phyloP scores from a whole-genome alignment of 2,888 invertebrate genomes.

The Rhodophaea formosa region DNA sequence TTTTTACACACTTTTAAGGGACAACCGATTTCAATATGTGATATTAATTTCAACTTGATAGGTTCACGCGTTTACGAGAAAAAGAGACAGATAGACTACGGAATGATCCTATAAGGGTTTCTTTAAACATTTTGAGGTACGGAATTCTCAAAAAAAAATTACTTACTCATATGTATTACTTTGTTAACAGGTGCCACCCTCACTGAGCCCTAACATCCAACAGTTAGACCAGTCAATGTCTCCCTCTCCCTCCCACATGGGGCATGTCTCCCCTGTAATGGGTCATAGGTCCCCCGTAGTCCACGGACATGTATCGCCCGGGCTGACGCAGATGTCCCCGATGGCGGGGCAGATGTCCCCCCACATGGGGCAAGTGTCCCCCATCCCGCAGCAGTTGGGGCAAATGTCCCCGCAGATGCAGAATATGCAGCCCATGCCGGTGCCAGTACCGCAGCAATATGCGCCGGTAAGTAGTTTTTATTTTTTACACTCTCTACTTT shows the following conservation, averaged over 20 bases:
- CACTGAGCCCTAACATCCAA: slow-evolving; percentile 5
- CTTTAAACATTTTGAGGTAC: too few species aligned
- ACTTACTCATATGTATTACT: too few species aligned
- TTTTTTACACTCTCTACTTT: neutral
- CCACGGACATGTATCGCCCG: slow-evolving; percentile 24
- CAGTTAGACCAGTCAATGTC: slow-evolving; percentile 9
- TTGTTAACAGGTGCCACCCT: slow-evolving; percentile 3
- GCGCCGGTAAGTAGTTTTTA: slow-evolving; percentile 25
- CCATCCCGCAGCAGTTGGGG: slow-evolving; percentile 15
- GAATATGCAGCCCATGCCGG: slow-evolving; percentile 22
- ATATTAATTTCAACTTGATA: too few species aligned
- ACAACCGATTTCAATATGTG: too few species aligned
- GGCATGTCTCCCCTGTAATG: neutral
- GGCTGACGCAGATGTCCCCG: slow-evolving; percentile 23
- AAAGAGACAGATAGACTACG: too few species aligned
- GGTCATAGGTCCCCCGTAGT: slow-evolving; percentile 15
- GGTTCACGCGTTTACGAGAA: too few species aligned
- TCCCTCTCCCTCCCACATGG: slow-evolving; percentile 11
- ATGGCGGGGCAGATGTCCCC: slow-evolving; percentile 26
- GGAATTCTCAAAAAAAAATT: too few species aligned
- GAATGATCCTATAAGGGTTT: too few species aligned
- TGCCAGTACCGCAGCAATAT: slow-evolving; percentile 29
- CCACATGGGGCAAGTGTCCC: slow-evolving; percentile 27
- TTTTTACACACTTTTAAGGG: too few species aligned
- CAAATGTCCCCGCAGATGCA: slow-evolving; percentile 12